A percentile compares a stretch with the other conserved stretches of the same genome.
Conservation (phyloP, 1,140 invertebrate species). For the Neotoxoptera formosana region DNA sequence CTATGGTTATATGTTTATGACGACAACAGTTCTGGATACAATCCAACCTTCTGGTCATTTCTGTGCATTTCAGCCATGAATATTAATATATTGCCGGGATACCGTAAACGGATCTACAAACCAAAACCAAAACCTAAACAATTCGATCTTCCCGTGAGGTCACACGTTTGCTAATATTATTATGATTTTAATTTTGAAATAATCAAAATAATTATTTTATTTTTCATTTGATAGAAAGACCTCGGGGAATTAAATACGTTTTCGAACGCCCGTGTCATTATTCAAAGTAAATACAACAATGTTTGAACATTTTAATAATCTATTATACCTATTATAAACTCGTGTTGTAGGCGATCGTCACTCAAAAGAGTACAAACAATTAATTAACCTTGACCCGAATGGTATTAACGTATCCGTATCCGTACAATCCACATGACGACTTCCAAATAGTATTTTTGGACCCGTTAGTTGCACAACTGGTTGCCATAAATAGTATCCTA, state of each 20-base stretch:
- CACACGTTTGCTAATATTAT: background rate
- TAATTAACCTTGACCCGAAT: conserved; percentile 44
- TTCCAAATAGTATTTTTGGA: conserved; percentile 14
- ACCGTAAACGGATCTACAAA: conserved; percentile 25
- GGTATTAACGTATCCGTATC: conserved; percentile 24
- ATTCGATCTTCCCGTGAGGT: conserved; percentile 16
- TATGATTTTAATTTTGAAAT: conserved; percentile 20
- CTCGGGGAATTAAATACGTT: conserved; percentile 6
- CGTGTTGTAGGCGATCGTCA: conserved; percentile 21
- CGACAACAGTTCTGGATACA: conserved; percentile 47
- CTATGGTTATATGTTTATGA: conserved; percentile 20
- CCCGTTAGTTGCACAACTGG: conserved; percentile 14
- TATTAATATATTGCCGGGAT: conserved; percentile 45
- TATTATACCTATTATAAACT: background rate
- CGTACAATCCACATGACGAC: background rate
- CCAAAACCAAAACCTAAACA: conserved; percentile 40
- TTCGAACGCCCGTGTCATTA: background rate
- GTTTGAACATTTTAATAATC: conserved; percentile 33
- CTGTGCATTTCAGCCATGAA: conserved; percentile 46
- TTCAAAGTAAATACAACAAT: conserved; percentile 33
- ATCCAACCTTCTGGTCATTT: conserved; percentile 55
- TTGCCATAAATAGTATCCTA: conserved; percentile 19
- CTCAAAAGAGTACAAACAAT: conserved; percentile 18
- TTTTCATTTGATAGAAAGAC: background rate
- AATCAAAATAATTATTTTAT: background rate